phyloP scores from a whole-genome alignment of 2,113 vertebrate species.

The Cryptoleucopteryx plumbea region DNA sequence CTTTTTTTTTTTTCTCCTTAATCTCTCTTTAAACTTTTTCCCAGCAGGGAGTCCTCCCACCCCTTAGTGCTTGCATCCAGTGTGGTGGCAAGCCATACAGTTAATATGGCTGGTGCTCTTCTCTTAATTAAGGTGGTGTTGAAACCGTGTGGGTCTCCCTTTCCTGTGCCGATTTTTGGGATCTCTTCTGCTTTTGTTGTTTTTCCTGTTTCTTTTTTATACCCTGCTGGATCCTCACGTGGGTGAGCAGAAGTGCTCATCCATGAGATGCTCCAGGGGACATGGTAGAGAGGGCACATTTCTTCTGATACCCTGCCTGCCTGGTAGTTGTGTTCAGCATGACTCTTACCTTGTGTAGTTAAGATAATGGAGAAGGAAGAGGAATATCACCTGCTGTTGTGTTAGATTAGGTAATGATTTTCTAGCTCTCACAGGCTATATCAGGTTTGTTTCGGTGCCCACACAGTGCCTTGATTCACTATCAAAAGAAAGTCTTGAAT shows the following conservation, averaged over 20 bases:
- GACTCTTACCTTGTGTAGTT: background rate
- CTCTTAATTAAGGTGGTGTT: background rate
- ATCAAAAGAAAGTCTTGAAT: slow-evolving; percentile 10
- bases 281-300: background rate
- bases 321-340: background rate
- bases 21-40: background rate
- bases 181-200: background rate
- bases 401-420: slow-evolving; percentile 25
- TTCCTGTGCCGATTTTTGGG: background rate
- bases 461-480: background rate
- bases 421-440: background rate
- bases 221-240: background rate
- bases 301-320: background rate
- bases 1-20: background rate
- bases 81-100: background rate
- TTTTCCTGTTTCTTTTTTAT: background rate
- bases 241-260: background rate
- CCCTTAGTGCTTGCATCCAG: background rate
- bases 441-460: background rate
- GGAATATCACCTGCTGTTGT: slow-evolving; percentile 1
- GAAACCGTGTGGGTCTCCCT: background rate
- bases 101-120: background rate
- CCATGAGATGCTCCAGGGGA: background rate
- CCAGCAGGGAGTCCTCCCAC: background rate
- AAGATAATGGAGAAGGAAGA: background rate